Base-by-base conservation (phyloP, 2,113 vertebrate species). In the Polyodon spathula region DNA sequence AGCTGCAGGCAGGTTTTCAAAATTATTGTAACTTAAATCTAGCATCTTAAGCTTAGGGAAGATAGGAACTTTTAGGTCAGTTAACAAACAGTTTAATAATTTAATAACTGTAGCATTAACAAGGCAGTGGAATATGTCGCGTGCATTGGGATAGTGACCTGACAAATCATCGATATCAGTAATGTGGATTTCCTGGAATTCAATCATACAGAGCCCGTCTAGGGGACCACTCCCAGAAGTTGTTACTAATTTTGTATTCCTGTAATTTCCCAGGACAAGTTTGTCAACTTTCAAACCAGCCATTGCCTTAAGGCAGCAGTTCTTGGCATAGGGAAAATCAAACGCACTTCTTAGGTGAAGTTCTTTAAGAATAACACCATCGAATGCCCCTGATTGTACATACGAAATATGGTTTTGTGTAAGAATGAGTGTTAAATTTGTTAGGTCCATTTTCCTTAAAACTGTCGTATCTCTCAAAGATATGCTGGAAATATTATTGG, bases 401-500 rank as follows among this genome's bases (percentile, higher is more conserved):
- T 70, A 57, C n/a, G 81, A 65, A 59, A 91, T 81, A 11, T 64
- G 41, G 54, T 91, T 90, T 43, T 80, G 27, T 44, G 82, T 89
- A 10, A 91, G 70, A 5, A 85, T 85, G 63, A 90, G 59, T 0
- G 84, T 85, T 37, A 90, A 72, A 56, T 84, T 86, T 53, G 38
- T 14, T 2, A 55, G 59, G 1, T 58, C 60, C 4, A 4, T 68
- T 64, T 62, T 44, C 62, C 16, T 68, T 40, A 90, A 68, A 37
- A 70, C 56, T 14, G 72, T 70, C 0, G 88, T 65, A 38, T 89
- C 84, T 62, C 63, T 60, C 10, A 40, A 58, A 59, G 59, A 71
- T 63, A 89, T 76, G 8, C 50, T 55, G 4, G 76, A 63, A 44
- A 90, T 88, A 4, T 68, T 65, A 55, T 90, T 89, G 1, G 63